Evolutionary conservation across 2,797 vertebrate genomes (phyloP).

Genomic region (Poecilia wingei): DNA sequence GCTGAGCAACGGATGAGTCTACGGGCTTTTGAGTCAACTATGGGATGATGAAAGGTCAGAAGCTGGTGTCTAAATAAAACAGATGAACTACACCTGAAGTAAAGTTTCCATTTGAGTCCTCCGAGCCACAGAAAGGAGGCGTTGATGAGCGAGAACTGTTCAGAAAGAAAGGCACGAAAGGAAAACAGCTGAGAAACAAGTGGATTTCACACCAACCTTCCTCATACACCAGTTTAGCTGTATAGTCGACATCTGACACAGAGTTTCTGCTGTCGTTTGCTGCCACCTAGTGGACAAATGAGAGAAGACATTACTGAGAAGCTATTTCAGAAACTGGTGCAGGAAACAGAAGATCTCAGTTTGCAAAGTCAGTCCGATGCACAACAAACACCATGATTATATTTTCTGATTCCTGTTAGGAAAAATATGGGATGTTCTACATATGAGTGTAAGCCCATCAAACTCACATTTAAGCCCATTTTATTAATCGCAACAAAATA

Average conservation of each 20-base stretch:
- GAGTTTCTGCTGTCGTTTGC: conserved; percentile 74
- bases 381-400: neutral
- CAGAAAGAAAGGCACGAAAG: too few species aligned
- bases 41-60: conserved; percentile 15
- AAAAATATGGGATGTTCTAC: neutral
- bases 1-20: conserved; percentile 36
- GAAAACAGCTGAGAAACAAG: neutral
- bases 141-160: neutral
- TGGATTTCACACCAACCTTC: conserved; percentile 84
- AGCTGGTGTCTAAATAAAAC: neutral
- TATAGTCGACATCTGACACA: conserved; percentile 80
- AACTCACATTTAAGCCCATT: too few species aligned
- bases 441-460: too few species aligned
- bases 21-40: conserved; percentile 36
- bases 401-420: neutral
- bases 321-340: neutral
- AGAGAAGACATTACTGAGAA: neutral
- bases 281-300: conserved; percentile 83
- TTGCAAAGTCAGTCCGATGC: neutral
- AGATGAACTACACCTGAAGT: conserved; percentile 15
- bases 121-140: neutral
- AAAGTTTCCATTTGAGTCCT: neutral
- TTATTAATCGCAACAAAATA: too few species aligned
- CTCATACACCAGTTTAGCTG: conserved; percentile 95
- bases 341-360: neutral